phyloP scores from a whole-genome alignment of 2,797 vertebrate genomes.

The Pseudochirops cupreus region DNA sequence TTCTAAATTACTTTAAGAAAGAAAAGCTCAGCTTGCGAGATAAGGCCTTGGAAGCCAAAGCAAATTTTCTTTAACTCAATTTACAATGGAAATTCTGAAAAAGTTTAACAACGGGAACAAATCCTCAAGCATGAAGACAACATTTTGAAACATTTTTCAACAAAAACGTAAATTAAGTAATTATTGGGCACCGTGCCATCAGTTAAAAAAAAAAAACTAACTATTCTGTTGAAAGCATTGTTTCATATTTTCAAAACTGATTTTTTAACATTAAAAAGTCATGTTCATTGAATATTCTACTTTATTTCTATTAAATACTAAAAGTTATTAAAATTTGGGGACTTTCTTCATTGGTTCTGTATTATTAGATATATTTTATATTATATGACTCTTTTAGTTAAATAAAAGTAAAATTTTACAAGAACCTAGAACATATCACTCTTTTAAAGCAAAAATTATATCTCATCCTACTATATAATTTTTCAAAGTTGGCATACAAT shows the following conservation, averaged over 20 bases:
- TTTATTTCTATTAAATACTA: not conserved
- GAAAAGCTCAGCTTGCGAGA: not conserved
- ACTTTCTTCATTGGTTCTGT: not conserved
- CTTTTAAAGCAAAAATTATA: not conserved
- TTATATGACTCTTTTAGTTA: not conserved
- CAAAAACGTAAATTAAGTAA: slow-evolving; percentile 5
- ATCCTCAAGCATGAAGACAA: not conserved
- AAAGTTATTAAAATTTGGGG: not conserved
- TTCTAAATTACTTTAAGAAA: not conserved
- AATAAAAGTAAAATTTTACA: not conserved
- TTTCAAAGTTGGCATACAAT: not conserved
- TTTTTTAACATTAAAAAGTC: not conserved
- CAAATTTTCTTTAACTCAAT: not conserved
- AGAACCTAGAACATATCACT: not conserved
- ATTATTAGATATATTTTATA: not conserved
- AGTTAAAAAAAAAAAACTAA: not conserved
- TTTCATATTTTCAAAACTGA: not conserved
- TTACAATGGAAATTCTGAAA: slow-evolving; percentile 11
- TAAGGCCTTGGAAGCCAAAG: not conserved
- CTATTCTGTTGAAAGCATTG: not conserved
- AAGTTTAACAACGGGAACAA: not conserved
- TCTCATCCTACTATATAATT: not conserved
- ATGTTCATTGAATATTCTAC: not conserved
- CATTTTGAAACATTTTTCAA: not conserved
- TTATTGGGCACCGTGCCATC: not conserved